A percentile compares a stretch with the other conserved stretches of the same genome.
phyloP scores from a whole-genome alignment of 2,888 invertebrate genomes.

The Tanytarsus gracilentus region DNA sequence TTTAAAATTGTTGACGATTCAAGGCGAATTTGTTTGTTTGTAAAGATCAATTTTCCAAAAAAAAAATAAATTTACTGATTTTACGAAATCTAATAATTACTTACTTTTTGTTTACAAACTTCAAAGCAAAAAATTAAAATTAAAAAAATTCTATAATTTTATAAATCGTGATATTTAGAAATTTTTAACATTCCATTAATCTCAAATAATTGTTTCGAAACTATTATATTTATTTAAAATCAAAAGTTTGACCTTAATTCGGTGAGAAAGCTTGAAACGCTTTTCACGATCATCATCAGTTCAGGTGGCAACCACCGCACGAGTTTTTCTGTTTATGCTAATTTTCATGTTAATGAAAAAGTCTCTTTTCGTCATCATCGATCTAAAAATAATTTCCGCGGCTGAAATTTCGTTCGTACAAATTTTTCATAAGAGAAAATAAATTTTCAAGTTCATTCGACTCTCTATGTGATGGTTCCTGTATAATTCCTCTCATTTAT shows the following conservation, averaged over 20 bases:
- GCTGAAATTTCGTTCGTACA: too few species aligned
- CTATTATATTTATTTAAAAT: too few species aligned
- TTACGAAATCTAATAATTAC: too few species aligned
- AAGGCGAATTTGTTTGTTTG: neutral
- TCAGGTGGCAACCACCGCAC: neutral
- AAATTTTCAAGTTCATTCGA: constrained; percentile 22
- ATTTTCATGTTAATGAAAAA: constrained; percentile 27
- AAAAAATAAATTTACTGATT: too few species aligned
- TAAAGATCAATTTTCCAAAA: neutral
- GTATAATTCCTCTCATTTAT: constrained; percentile 1
- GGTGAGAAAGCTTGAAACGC: too few species aligned
- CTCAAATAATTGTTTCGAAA: too few species aligned
- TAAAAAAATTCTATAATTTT: too few species aligned
- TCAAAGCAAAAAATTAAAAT: too few species aligned
- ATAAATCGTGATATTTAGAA: too few species aligned
- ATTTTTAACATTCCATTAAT: too few species aligned
- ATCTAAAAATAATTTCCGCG: constrained; percentile 21
- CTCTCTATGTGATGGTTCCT: neutral
- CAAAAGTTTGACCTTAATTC: neutral
- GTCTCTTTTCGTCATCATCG: neutral
- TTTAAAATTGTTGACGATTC: neutral
- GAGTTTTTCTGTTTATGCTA: constrained; percentile 14
- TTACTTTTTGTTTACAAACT: too few species aligned
- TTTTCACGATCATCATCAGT: neutral
- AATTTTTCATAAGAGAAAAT: too few species aligned